These are phyloP conservation scores for Cyclopterus lumpus DNA, from an alignment of 2,797 vertebrate species.

Conservation along the genomic window DNA sequence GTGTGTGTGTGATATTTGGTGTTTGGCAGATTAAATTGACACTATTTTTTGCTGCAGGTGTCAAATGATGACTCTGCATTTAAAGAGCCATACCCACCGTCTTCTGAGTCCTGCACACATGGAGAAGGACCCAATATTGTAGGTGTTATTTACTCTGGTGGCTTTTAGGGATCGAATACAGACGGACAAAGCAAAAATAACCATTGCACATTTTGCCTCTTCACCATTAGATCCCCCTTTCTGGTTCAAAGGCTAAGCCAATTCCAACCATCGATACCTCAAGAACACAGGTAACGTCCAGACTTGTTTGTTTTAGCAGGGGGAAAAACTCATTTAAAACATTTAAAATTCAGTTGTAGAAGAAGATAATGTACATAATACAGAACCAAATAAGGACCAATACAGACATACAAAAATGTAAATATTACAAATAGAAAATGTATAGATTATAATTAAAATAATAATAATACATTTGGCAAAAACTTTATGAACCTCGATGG, in stretches of 20 bases:
- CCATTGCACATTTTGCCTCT: neutral
- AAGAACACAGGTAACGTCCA: conserved; percentile 89
- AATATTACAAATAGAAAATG: too few species aligned
- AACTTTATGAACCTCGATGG: too few species aligned
- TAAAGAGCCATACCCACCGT: conserved; percentile 83
- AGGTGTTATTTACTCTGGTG: conserved; percentile 20
- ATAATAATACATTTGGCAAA: too few species aligned
- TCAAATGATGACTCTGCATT: conserved; percentile 82
- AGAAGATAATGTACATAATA: too few species aligned
- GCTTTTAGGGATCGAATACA: neutral
- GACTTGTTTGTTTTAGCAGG: neutral
- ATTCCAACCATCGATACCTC: conserved; percentile 90
- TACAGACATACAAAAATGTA: too few species aligned
- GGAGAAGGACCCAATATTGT: conserved; percentile 72
- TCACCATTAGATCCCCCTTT: conserved; percentile 75
- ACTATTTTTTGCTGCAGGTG: conserved; percentile 51
- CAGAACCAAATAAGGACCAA: too few species aligned
- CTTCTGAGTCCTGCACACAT: conserved; percentile 74
- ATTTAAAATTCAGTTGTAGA: too few species aligned
- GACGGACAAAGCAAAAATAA: neutral
- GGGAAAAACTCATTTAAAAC: too few species aligned
- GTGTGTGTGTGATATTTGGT: neutral
- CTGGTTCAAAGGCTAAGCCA: conserved; percentile 85
- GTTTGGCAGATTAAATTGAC: neutral
- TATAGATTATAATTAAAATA: too few species aligned